Percentiles rank a stretch among this genome's conserved stretches.
These are phyloP conservation scores for Crotalus horridus DNA, from an alignment of 2,113 vertebrate species.

Conservation along the genomic window DNA sequence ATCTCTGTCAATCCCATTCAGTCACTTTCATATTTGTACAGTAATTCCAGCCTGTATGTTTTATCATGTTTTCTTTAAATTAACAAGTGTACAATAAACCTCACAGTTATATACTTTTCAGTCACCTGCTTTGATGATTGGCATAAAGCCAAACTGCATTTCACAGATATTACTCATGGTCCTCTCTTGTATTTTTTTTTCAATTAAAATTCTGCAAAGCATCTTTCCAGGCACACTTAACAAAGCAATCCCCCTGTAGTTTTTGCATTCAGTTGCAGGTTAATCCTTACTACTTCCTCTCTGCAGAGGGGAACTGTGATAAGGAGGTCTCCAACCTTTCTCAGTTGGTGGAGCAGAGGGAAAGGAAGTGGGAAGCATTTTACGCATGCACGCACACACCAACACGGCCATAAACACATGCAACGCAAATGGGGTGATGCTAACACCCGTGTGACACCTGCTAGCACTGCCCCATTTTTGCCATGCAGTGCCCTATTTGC, in stretches of 20 bases:
- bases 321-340: too few species aligned
- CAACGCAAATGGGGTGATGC: too few species aligned
- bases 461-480: too few species aligned
- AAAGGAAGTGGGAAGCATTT: too few species aligned
- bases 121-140: background rate
- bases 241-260: background rate
- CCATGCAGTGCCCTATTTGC: too few species aligned
- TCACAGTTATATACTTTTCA: background rate
- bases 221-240: background rate
- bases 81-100: background rate
- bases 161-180: background rate
- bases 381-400: too few species aligned
- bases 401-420: too few species aligned
- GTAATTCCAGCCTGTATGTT: background rate
- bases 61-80: background rate
- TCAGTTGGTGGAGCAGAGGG: too few species aligned
- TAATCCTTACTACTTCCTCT: background rate
- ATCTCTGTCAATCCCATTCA: background rate
- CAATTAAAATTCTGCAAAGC: background rate
- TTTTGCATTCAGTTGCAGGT: background rate
- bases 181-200: background rate
- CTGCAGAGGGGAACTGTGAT: background rate
- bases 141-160: background rate
- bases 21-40: background rate
- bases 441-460: too few species aligned